phyloP scores from a whole-genome alignment of 1,140 invertebrate genomes.

The Drosophila prosaltans region DNA sequence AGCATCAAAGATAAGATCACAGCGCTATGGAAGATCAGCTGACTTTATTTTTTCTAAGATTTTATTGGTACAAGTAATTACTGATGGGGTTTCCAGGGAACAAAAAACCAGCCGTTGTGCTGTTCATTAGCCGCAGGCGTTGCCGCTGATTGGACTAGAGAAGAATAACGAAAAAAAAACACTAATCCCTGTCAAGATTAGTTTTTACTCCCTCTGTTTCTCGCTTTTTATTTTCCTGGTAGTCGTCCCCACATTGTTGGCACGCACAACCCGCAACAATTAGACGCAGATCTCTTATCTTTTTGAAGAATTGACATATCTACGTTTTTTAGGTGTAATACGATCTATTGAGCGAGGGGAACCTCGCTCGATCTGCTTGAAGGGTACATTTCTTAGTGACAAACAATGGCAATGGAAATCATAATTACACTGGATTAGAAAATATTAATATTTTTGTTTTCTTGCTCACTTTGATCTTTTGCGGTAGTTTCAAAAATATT shows the following conservation, averaged over 20 bases:
- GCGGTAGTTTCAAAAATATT: conserved; percentile 39
- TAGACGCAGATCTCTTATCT: conserved; percentile 74
- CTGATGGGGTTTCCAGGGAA: conserved; percentile 65
- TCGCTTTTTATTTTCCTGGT: conserved; percentile 50
- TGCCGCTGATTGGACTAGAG: conserved; percentile 76
- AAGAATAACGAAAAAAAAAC: neutral
- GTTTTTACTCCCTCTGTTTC: conserved; percentile 30
- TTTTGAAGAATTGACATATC: conserved; percentile 76
- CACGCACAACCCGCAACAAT: conserved; percentile 41
- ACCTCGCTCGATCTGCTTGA: conserved; percentile 35
- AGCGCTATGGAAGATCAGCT: conserved; percentile 53
- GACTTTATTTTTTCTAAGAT: conserved; percentile 52
- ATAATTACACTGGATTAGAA: conserved; percentile 80
- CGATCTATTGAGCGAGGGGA: conserved; percentile 57
- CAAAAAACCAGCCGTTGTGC: conserved; percentile 37
- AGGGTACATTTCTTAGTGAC: conserved; percentile 65
- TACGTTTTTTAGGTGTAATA: conserved; percentile 58
- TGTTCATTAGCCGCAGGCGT: conserved; percentile 79
- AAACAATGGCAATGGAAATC: conserved; percentile 64
- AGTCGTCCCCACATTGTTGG: conserved; percentile 52
- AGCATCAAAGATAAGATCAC: conserved; percentile 45
- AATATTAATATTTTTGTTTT: conserved; percentile 65
- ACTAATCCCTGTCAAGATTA: conserved; percentile 68
- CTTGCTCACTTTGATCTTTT: conserved; percentile 56
- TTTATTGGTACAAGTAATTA: conserved; percentile 70